Base-by-base conservation (phyloP, 2,888 invertebrate genomes). In the Ochropleura plecta region DNA sequence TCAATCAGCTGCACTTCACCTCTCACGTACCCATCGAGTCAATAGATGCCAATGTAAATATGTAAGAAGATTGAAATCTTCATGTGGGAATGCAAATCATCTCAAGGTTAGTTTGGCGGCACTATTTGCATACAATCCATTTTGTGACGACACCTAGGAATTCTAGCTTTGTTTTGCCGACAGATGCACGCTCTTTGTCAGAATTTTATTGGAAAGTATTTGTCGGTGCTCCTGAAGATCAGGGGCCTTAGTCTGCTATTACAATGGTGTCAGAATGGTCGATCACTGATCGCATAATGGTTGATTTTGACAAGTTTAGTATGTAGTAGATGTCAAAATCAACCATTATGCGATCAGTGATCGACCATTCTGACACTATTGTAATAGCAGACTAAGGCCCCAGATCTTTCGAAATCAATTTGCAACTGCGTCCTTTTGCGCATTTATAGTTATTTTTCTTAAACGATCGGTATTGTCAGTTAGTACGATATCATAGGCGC, bases 51-150 rank as follows among this genome's bases (percentile, higher is more conserved):
- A 85, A 88, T 90, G 89, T 75, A 86, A 89, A 88, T 88, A 83
- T 78, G 63, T 68, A 81, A 86, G 71, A 73, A 86, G 90, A 92
- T 91, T 82, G 82, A 88, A 88, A 92, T 91, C 91, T 85, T 70
- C 78, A 85, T 86, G 88, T 88, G 81, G 84, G 89, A 90, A 93
- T 92, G 92, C 90, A 91, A 93, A 91, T 89, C 83, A 89, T 91
- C 84, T 88, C 92, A 94, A 93, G 93, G 93, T 88, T 91, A 78
- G 49, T 76, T 78, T 77, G 86, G 83, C 70, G 79, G 81, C 80
- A 72, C 44, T 85, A 94, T 95, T 95, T 92, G 90, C 94, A 95
- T 93, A 94, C 94, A 95, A 95, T 95, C 91, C 90, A 87, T 90
- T 90, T 84, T 89, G 81, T 92, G 91, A 92, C 90, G 89, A 91